Percentiles rank a stretch among this genome's conserved stretches.
These are phyloP conservation scores for Peribatodes rhomboidaria DNA, from an alignment of 2,888 invertebrate species.

Conservation along the genomic window DNA sequence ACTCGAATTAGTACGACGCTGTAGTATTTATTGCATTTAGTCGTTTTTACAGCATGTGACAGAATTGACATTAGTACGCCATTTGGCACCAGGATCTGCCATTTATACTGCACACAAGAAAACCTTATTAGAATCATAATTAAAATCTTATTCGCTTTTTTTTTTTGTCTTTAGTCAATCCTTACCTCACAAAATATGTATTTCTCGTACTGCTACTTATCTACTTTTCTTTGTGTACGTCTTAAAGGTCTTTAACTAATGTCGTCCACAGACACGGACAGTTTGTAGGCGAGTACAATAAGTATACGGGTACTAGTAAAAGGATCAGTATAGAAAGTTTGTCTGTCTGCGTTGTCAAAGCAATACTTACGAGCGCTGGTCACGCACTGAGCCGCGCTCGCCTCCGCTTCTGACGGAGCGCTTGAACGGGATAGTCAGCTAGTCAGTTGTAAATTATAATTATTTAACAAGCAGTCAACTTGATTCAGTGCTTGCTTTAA, in stretches of 20 bases:
- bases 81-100: too few species aligned
- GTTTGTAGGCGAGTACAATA: slow-evolving; percentile 1
- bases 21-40: too few species aligned
- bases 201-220: too few species aligned
- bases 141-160: too few species aligned
- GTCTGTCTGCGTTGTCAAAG: slow-evolving; percentile 64
- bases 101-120: too few species aligned
- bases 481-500: not conserved
- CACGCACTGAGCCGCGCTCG: slow-evolving; percentile 59
- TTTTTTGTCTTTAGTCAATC: too few species aligned
- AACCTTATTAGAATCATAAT: too few species aligned
- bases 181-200: too few species aligned
- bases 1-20: too few species aligned
- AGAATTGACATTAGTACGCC: too few species aligned
- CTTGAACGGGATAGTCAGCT: slow-evolving; percentile 35
- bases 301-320: slow-evolving; percentile 21
- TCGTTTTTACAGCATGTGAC: too few species aligned
- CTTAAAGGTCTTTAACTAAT: not conserved
- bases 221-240: not conserved
- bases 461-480: not conserved
- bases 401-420: slow-evolving; percentile 47
- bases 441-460: not conserved
- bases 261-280: not conserved
- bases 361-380: slow-evolving; percentile 65
- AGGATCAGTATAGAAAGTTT: slow-evolving; percentile 39